Evolutionary conservation across 2,113 vertebrate species (phyloP), one percentile per base, ranked within the genome.

Genomic region (Nansenia antarctica): DNA sequence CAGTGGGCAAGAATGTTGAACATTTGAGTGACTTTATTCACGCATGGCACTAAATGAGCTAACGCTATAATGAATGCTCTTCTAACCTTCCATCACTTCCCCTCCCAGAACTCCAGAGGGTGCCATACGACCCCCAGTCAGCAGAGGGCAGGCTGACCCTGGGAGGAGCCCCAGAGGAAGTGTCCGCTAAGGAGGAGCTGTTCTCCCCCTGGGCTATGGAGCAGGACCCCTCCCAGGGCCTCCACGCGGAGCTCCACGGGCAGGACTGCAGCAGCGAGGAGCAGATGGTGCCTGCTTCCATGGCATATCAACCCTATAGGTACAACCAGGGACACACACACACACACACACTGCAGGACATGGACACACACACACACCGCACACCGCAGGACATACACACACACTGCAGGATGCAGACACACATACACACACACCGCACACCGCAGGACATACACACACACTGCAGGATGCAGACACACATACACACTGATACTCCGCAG

Each of bases 271-370:
- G 88, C 73, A 68, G 83, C 62, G 87, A 90, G 4, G 93, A 93
- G 64, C 93, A 93, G 89, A 90, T 90, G 72, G 91, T 91, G 65
- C 91, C 92, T 3, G 79, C 86, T 0, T 86, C 90, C 0, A 54
- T 83, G 3, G 57, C 86, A 14, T 86, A 89, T 59, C 90, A 90
- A 53, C 78, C 82, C 0, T 92, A 89, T 47, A 92, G 92, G 93
- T 93, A 53, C 49, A 26, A 30, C 31, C 47, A 52, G 11, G 0
- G n/a, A 34, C 45, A 57, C 22, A 14, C 6, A 1, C 31, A 55
- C 3, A 18, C 31, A 31, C 27, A 5, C 20, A 62, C n/a, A 22
- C 5, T 62, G 20, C 9, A 9, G 7, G 24, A 26, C 8, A 37
- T 52, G 47, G 20, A 52, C 47, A n/a, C n/a, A n/a, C n/a, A n/a